Evolutionary conservation across 2,888 invertebrate species (phyloP), one percentile per base, ranked within the genome.

Genomic region (Pammene aurita): DNA sequence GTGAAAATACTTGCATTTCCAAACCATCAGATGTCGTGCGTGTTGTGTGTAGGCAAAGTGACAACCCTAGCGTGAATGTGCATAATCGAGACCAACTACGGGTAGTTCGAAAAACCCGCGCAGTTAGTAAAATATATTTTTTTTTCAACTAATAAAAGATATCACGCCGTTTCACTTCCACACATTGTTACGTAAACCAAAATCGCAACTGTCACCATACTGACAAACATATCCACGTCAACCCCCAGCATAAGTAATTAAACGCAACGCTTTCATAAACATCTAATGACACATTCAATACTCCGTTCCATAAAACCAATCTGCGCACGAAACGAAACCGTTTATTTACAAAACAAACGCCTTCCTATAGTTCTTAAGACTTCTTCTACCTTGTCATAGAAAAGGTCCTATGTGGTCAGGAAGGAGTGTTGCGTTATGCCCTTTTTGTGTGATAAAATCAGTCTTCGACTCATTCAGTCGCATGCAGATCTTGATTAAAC

Each of bases 401-500:
- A 18, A 48, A 50, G 4, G 62, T 10, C 18, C 7, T 52, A 26
- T 38, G 0, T 50, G 13, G 9, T 18, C 5, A 10, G n/a, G n/a
- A 41, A 62, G 9, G 5, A 1, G n/a, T 0, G 18, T 5, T 7
- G 18, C 6, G 18, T 62, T 62, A 62, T 9, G 62, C 7, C 62
- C 5, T 52, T 62, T 18, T 41, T 26, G n/a, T 0, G 5, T 16
- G 7, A 48, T 38, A 41, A 41, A 35, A 11, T 1, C 34, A 34
- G 50, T 50, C 16, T 91, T 90, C 85, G 85, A 82, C 80, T 90
- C 88, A 87, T 90, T 89, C 83, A 79, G 82, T 80, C 85, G 80
- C 82, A 86, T 88, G 87, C 88, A 88, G 85, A 86, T 80, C 78
- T 77, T 85, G 83, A 85, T 85, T 87, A 88, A 89, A 90, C 83